Evolutionary conservation across 2,888 invertebrate genomes (phyloP).

Genomic region (Megalurothrips usitatus): DNA sequence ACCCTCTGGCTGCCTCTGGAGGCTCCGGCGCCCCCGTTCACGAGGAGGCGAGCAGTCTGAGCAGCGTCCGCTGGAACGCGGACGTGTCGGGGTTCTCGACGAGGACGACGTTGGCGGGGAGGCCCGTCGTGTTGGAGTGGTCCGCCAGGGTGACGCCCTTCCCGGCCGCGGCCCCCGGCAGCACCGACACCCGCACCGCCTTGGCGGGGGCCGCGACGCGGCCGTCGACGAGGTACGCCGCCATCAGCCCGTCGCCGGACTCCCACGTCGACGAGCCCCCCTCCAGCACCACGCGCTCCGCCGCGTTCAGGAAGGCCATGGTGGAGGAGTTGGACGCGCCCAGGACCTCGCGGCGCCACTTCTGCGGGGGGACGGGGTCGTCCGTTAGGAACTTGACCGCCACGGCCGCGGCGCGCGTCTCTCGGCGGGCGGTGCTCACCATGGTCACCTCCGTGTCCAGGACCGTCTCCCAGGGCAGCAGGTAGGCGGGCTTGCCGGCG

Average conservation of each 20-base stretch:
- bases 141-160: not conserved
- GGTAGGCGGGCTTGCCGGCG: not conserved
- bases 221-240: not conserved
- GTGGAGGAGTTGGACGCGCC: not conserved
- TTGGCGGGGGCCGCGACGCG: not conserved
- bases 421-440: not conserved
- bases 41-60: not conserved
- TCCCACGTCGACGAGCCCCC: not conserved
- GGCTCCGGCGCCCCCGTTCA: too few relatives aligned
- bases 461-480: conserved; percentile 9
- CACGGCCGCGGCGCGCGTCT: too few relatives aligned
- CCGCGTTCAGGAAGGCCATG: not conserved
- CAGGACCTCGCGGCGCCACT: not conserved
- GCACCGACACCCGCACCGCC: not conserved
- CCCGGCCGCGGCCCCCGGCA: not conserved
- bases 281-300: not conserved
- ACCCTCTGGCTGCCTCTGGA: too few relatives aligned
- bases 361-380: not conserved
- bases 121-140: conserved; percentile 3
- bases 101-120: not conserved
- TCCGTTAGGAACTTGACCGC: not conserved
- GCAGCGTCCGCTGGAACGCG: conserved; percentile 1
- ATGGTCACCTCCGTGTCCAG: not conserved
- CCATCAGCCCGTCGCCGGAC: not conserved
- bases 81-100: not conserved